Percentiles rank a stretch among this genome's conserved stretches.
Conservation (phyloP, 2,113 vertebrate genomes). For the Mystacornis crossleyi region DNA sequence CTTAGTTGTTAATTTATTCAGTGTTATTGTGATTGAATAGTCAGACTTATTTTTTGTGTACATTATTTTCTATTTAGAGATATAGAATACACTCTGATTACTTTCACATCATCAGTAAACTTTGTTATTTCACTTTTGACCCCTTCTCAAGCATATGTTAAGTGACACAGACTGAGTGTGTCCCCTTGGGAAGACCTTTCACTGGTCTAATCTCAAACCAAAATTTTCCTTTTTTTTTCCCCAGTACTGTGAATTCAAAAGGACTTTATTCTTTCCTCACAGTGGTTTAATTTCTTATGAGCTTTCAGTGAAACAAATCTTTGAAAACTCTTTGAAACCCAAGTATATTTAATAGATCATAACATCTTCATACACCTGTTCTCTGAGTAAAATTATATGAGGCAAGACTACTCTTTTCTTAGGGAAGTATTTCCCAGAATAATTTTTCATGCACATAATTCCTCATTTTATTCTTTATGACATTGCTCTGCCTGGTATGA, state of each 20-base stretch:
- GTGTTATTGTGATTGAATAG: not conserved
- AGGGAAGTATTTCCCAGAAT: not conserved
- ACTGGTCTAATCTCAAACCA: not conserved
- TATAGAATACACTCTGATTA: not conserved
- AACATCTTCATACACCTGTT: not conserved
- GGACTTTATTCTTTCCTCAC: not conserved
- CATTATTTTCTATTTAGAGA: not conserved
- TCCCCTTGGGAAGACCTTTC: not conserved
- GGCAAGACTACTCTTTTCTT: not conserved
- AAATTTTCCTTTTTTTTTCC: not conserved
- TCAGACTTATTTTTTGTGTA: not conserved
- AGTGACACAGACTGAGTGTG: not conserved
- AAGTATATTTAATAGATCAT: not conserved
- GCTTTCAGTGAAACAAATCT: not conserved
- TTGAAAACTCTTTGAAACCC: not conserved
- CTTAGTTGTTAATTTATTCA: not conserved
- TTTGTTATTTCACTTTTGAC: not conserved
- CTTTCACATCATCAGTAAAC: not conserved
- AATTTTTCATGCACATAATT: not conserved
- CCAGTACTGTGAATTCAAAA: not conserved
- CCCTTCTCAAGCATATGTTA: not conserved
- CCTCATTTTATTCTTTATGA: not conserved
- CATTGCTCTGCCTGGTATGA: not conserved
- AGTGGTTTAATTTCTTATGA: not conserved
- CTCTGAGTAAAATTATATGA: not conserved